phyloP scores from a whole-genome alignment of 2,113 vertebrate genomes.

The Sporophila hypoxantha region DNA sequence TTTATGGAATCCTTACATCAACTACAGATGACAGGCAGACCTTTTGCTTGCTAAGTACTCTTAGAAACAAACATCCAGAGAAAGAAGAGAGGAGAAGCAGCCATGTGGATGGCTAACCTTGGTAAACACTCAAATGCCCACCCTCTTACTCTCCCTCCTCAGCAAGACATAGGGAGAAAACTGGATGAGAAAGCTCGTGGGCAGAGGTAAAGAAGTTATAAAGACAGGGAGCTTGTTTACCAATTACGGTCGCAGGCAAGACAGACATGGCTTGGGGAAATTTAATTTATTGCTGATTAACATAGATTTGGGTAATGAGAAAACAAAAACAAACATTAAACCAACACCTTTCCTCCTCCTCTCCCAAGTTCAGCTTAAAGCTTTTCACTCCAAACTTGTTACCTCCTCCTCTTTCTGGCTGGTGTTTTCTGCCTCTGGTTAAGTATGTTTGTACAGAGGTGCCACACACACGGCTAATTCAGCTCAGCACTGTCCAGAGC shows the following conservation, averaged over 20 bases:
- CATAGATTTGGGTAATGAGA: background rate
- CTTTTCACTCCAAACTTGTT: background rate
- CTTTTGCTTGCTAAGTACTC: background rate
- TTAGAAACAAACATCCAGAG: background rate
- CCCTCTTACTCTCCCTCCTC: background rate
- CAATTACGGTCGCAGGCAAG: background rate
- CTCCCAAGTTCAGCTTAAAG: background rate
- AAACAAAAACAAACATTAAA: slow-evolving; percentile 6
- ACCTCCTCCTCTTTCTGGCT: background rate
- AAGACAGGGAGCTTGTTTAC: background rate
- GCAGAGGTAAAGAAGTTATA: background rate
- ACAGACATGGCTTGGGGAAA: background rate
- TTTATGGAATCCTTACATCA: background rate
- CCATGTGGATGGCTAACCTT: background rate
- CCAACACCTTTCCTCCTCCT: background rate
- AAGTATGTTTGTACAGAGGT: background rate
- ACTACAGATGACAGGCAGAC: background rate
- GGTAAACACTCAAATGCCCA: background rate
- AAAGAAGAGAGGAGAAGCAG: background rate
- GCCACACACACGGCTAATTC: background rate
- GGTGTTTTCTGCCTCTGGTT: background rate
- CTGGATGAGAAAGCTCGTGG: background rate
- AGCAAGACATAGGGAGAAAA: background rate
- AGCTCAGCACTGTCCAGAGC: background rate
- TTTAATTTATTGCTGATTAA: slow-evolving; percentile 2